phyloP scores from a whole-genome alignment of 2,888 invertebrate species.

The Hirtodrosophila trivittata region DNA sequence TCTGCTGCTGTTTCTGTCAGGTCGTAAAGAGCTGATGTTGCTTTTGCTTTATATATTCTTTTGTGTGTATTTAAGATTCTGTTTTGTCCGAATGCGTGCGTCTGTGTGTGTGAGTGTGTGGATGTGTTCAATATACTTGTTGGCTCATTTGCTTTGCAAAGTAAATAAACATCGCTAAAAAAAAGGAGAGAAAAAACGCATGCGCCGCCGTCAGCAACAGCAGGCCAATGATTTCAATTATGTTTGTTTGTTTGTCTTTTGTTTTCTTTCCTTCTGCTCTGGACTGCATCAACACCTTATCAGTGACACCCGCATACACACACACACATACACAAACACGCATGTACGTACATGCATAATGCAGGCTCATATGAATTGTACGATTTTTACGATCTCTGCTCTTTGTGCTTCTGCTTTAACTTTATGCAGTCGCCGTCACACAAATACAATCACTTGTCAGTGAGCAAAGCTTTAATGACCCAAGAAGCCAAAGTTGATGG shows the following conservation, averaged over 20 bases:
- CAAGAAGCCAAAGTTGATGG: conserved; percentile 42
- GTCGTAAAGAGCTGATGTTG: conserved; percentile 56
- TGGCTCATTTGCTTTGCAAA: conserved; percentile 58
- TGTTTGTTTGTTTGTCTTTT: conserved; percentile 45
- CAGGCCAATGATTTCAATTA: conserved; percentile 28
- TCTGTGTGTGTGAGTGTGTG: conserved; percentile 19
- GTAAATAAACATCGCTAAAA: conserved; percentile 54
- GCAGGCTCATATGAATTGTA: conserved; percentile 53
- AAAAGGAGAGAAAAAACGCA: conserved; percentile 41
- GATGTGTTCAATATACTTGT: conserved; percentile 55
- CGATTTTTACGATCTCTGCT: conserved; percentile 27
- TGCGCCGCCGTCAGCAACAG: conserved; percentile 45
- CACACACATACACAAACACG: conserved; percentile 8
- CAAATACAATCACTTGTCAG: conserved; percentile 41
- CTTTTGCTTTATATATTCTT: conserved; percentile 56
- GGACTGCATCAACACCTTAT: conserved; percentile 52
- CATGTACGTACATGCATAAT: conserved; percentile 1
- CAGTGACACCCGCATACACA: conserved; percentile 43
- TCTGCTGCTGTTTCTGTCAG: conserved; percentile 37
- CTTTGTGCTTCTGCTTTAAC: background rate
- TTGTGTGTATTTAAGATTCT: conserved; percentile 13
- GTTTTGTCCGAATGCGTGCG: conserved; percentile 9
- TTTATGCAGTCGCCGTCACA: conserved; percentile 7
- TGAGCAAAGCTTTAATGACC: conserved; percentile 43
- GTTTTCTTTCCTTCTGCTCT: conserved; percentile 32